Evolutionary conservation across 2,797 vertebrate species (phyloP).

Genomic region (Vespertilio murinus): DNA sequence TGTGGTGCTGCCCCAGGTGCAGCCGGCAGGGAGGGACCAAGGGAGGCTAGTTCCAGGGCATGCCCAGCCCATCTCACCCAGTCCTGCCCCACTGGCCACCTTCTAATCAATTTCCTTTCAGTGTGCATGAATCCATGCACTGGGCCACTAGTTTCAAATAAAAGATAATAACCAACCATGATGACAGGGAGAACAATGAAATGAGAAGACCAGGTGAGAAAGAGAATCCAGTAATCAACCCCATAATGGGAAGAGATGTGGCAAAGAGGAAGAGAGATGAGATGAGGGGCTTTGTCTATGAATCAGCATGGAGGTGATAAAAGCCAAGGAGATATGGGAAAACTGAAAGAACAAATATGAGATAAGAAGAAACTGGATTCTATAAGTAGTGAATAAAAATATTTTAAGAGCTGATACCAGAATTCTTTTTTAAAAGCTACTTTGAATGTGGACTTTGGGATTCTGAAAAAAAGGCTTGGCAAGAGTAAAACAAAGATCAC

Average conservation of each 20-base stretch:
- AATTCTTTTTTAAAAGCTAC: neutral
- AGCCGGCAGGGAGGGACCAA: no score
- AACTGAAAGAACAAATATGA: neutral
- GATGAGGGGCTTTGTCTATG: neutral
- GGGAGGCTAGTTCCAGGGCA: no score
- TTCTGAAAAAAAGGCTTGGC: neutral
- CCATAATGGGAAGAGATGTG: neutral
- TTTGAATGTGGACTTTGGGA: neutral
- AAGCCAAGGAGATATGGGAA: neutral
- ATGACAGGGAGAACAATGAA: neutral
- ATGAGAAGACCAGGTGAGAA: neutral
- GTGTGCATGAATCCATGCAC: no score
- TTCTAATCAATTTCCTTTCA: no score
- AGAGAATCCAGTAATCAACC: neutral
- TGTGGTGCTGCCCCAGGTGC: no score
- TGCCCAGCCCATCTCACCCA: no score
- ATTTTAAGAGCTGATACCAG: slow-evolving; percentile 1
- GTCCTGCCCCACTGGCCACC: no score
- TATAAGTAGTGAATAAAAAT: neutral
- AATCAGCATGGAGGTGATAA: neutral
- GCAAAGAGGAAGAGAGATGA: neutral
- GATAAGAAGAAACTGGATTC: neutral
- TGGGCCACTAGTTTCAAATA: neutral
- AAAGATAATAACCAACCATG: neutral
- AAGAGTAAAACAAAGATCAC: slow-evolving; percentile 15